A percentile compares a stretch with the other conserved stretches of the same genome.
phyloP scores from a whole-genome alignment of 2,888 invertebrate species.

The Invenusta paracnida region DNA sequence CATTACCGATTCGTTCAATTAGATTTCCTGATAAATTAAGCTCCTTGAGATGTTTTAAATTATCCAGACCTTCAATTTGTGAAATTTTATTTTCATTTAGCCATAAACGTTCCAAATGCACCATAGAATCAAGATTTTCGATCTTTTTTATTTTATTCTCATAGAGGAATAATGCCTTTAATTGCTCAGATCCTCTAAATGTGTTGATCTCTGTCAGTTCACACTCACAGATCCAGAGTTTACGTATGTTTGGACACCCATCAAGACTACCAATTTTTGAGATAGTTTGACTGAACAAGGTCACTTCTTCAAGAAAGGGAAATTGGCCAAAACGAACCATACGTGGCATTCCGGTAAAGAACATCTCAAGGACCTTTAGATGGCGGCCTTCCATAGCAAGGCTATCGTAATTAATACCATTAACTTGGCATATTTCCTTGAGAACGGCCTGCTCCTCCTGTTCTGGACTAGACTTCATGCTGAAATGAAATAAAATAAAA shows the following conservation, averaged over 20 bases:
- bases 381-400: constrained; percentile 37
- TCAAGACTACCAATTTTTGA: constrained; percentile 47
- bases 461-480: background rate
- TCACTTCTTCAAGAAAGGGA: constrained; percentile 54
- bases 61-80: constrained; percentile 55
- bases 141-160: constrained; percentile 55
- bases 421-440: constrained; percentile 39
- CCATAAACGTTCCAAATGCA: constrained; percentile 53
- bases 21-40: constrained; percentile 58
- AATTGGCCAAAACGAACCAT: constrained; percentile 55
- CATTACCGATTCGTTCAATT: constrained; percentile 56
- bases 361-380: constrained; percentile 53
- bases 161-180: constrained; percentile 56
- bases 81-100: constrained; percentile 55
- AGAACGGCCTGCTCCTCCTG: constrained; percentile 35
- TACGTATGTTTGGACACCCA: constrained; percentile 47
- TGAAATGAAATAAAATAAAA: background rate
- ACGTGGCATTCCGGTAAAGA: constrained; percentile 58
- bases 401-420: constrained; percentile 43
- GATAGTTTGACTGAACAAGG: constrained; percentile 52
- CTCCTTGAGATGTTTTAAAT: constrained; percentile 52
- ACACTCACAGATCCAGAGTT: constrained; percentile 51
- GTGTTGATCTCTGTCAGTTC: constrained; percentile 53
- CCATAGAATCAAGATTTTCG: constrained; percentile 53
- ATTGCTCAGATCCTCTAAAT: constrained; percentile 49